Conservation (phyloP, 2,888 invertebrate genomes). For the Sabatieria punctata region DNA sequence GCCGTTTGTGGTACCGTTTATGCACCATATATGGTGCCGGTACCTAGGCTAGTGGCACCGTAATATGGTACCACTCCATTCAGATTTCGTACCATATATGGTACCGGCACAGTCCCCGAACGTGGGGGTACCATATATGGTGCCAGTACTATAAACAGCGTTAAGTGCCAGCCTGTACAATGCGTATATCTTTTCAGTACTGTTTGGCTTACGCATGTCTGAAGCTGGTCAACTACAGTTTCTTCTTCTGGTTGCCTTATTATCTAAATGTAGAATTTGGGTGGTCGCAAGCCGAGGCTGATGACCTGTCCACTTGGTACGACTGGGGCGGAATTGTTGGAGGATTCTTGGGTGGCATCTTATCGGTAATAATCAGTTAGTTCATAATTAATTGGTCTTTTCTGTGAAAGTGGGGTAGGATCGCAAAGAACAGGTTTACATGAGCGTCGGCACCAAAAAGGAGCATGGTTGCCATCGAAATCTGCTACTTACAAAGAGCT, state of each 20-base stretch:
- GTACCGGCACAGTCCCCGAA: too few species aligned
- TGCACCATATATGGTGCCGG: too few species aligned
- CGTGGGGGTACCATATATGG: too few species aligned
- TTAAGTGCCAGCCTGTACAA: too few species aligned
- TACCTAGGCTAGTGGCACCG: too few species aligned
- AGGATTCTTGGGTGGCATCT: constrained; percentile 18
- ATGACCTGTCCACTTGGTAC: constrained; percentile 37
- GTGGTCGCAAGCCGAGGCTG: constrained; percentile 30
- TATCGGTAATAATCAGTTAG: constrained; percentile 12
- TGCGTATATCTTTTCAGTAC: too few species aligned
- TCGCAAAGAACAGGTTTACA: neutral
- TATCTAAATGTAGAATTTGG: constrained; percentile 26
- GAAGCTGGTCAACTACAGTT: constrained; percentile 38
- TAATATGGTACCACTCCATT: too few species aligned
- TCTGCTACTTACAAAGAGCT: neutral
- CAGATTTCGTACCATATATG: too few species aligned
- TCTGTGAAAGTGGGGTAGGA: neutral
- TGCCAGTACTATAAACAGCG: too few species aligned
- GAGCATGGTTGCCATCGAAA: too few species aligned
- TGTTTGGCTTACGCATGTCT: constrained; percentile 37
- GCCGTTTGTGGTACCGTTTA: too few species aligned
- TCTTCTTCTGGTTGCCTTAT: constrained; percentile 39
- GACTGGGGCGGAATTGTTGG: constrained; percentile 38
- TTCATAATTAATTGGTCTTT: neutral
- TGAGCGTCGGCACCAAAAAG: too few species aligned